These are phyloP conservation scores for Cyanistes caeruleus DNA, from an alignment of 2,113 vertebrate species.

Conservation along the genomic window DNA sequence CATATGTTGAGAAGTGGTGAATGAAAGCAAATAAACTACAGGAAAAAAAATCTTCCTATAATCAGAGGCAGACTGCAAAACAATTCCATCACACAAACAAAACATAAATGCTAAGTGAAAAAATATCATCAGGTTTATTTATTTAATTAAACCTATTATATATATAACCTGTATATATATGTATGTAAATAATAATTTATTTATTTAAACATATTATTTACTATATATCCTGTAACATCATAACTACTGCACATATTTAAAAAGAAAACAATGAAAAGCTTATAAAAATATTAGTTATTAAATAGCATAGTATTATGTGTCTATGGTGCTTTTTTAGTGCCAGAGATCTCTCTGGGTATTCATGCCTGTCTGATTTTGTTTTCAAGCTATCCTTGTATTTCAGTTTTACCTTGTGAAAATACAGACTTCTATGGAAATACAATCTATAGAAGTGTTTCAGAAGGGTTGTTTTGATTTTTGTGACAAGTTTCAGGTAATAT, in stretches of 20 bases:
- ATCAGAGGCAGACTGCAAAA: background rate
- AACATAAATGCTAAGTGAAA: background rate
- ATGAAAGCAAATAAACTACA: background rate
- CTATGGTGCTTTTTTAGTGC: background rate
- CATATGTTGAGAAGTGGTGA: background rate
- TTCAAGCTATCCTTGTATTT: background rate
- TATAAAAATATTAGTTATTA: background rate
- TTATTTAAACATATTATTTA: background rate
- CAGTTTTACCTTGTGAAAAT: background rate
- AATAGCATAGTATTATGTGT: background rate
- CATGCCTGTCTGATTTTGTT: background rate
- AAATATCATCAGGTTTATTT: background rate
- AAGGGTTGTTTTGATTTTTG: background rate
- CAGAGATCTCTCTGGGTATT: background rate
- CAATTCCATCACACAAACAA: background rate
- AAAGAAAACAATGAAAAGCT: background rate
- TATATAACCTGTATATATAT: background rate
- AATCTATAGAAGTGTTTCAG: background rate
- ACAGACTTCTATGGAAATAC: background rate
- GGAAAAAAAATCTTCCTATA: background rate
- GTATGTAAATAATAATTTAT: no score
- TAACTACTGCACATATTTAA: background rate
- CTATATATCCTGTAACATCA: background rate
- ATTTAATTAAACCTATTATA: background rate
- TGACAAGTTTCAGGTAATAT: background rate